Conservation (phyloP, 2,797 vertebrate species). For the Molossus alvarezi region DNA sequence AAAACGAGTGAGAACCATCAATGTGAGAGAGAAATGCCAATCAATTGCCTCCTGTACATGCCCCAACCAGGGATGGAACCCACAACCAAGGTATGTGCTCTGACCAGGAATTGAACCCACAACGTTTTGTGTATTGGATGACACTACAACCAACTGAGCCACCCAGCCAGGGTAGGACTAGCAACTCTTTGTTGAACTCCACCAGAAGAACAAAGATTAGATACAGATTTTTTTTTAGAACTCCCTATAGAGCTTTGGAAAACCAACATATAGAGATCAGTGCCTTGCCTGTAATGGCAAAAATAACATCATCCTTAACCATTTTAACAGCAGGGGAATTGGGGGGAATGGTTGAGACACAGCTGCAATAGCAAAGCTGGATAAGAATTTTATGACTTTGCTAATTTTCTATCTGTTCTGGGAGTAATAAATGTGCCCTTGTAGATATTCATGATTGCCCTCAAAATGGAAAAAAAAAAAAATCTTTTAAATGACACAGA, state of each 20-base stretch:
- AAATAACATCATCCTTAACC: slow-evolving; percentile 81
- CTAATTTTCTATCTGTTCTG: slow-evolving; percentile 89
- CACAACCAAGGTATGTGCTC: neutral
- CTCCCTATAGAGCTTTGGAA: slow-evolving; percentile 55
- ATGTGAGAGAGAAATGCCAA: neutral
- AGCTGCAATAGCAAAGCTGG: slow-evolving; percentile 82
- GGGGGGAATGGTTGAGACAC: slow-evolving; percentile 69
- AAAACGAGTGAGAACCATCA: neutral
- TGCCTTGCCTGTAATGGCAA: slow-evolving; percentile 74
- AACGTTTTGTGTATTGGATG: neutral
- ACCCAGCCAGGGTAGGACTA: neutral
- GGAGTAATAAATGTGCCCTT: slow-evolving; percentile 83
- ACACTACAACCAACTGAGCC: neutral
- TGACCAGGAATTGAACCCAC: neutral
- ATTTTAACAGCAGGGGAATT: slow-evolving; percentile 78
- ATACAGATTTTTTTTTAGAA: slow-evolving; percentile 47
- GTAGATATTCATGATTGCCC: slow-evolving; percentile 80
- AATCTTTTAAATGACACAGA: slow-evolving; percentile 79
- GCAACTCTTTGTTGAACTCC: slow-evolving; percentile 17
- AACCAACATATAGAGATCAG: slow-evolving; percentile 70
- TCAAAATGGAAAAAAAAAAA: slow-evolving; percentile 75
- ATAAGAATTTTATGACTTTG: slow-evolving; percentile 80
- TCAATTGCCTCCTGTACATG: neutral
- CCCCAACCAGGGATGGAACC: neutral
- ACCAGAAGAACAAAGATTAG: slow-evolving; percentile 61